Percentiles rank a stretch among this genome's conserved stretches.
Evolutionary conservation across 1,140 invertebrate species (phyloP).

Genomic region (Neotoxoptera formosana): DNA sequence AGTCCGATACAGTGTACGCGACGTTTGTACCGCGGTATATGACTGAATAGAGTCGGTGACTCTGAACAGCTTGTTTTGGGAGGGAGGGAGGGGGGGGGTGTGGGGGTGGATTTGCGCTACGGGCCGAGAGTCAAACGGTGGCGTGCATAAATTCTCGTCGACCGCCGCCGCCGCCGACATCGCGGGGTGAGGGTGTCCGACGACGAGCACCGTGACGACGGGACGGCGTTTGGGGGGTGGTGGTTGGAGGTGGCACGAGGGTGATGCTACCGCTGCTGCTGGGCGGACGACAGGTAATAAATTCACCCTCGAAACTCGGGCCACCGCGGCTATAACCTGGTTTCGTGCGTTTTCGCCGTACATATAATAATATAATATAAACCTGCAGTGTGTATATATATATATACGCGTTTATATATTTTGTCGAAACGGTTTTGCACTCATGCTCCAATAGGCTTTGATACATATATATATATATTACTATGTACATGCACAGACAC

Average conservation of each 20-base stretch:
- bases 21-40: not conserved
- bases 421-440: not conserved
- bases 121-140: not conserved
- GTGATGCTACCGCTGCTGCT: not conserved
- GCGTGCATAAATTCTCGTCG: slow-evolving; percentile 22
- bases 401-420: not conserved
- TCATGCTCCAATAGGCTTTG: not conserved
- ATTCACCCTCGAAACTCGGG: slow-evolving; percentile 14
- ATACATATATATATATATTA: not conserved
- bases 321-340: not conserved
- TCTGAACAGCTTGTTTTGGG: not conserved
- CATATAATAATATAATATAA: not conserved
- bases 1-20: not conserved
- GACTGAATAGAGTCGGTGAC: not conserved
- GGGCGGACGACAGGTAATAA: slow-evolving; percentile 41
- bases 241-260: not conserved
- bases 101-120: not conserved
- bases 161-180: not conserved
- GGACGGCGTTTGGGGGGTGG: not conserved
- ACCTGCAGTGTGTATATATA: not conserved
- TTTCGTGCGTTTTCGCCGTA: not conserved
- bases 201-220: not conserved
- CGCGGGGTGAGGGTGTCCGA: not conserved
- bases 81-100: too few relatives aligned
- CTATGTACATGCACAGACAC: not conserved